phyloP scores from a whole-genome alignment of 2,797 vertebrate species.

The Propithecus deckenii region DNA sequence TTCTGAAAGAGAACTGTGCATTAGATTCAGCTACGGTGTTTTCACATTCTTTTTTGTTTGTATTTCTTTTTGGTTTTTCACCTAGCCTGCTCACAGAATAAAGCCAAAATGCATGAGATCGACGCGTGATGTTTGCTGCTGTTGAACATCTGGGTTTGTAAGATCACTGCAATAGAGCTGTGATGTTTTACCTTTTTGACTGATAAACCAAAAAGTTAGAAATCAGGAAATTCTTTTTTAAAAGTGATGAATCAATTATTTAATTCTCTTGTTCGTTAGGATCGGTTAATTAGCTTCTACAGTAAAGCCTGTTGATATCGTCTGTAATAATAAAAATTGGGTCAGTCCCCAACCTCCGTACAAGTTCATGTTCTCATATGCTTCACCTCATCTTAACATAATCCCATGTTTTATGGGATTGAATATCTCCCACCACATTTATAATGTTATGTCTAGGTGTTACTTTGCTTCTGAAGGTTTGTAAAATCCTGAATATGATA shows the following conservation, averaged over 20 bases:
- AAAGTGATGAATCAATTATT: too few species aligned
- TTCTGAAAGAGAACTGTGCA: accelerated
- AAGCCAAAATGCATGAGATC: accelerated
- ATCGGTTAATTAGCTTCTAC: accelerated
- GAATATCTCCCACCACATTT: accelerated
- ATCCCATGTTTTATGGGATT: neutral
- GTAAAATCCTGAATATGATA: neutral
- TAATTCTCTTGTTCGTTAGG: too few species aligned
- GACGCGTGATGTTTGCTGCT: accelerated
- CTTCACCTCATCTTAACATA: accelerated
- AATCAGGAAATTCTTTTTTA: too few species aligned
- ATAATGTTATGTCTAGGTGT: neutral
- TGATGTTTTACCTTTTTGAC: neutral
- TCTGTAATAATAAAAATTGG: accelerated
- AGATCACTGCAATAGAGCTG: neutral
- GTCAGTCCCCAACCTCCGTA: accelerated
- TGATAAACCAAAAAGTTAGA: neutral
- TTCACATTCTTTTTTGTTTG: neutral
- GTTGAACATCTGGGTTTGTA: neutral
- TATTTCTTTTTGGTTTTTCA: neutral
- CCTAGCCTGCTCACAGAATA: neutral
- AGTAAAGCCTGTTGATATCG: accelerated
- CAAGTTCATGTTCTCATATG: accelerated
- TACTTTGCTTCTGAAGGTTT: neutral
- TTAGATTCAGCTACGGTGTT: accelerated